phyloP scores from a whole-genome alignment of 2,113 vertebrate species.

The Phalacrocorax brasilianus region DNA sequence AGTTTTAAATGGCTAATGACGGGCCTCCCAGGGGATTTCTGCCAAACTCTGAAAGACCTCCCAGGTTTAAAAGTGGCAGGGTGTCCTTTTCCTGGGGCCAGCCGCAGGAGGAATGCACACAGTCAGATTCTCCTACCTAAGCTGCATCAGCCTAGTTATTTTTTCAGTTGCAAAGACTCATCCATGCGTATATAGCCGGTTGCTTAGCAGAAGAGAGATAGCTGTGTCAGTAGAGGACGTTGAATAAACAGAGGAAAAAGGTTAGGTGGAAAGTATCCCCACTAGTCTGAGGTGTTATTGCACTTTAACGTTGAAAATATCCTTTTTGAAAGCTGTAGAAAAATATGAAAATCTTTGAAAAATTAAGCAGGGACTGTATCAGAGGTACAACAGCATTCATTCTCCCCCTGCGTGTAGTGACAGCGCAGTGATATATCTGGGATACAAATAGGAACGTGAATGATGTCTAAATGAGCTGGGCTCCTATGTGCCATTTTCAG shows the following conservation, averaged over 20 bases:
- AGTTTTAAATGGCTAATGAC: conserved; percentile 43
- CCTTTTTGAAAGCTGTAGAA: not conserved
- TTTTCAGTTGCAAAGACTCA: conserved; percentile 53
- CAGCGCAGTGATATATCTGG: not conserved
- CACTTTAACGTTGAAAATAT: not conserved
- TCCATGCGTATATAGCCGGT: not conserved
- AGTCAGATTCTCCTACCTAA: conserved; percentile 57
- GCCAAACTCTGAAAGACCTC: conserved; percentile 62
- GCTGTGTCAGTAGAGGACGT: not conserved
- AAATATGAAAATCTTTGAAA: not conserved
- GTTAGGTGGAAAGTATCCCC: not conserved
- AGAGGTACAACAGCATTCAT: not conserved
- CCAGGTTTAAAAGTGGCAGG: conserved; percentile 50
- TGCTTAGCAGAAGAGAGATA: conserved; percentile 33
- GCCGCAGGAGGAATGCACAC: conserved; percentile 32
- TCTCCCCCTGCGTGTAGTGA: too few relatives aligned
- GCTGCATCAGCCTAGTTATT: conserved; percentile 30
- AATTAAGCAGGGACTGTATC: not conserved
- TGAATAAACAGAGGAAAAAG: not conserved
- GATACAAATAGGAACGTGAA: not conserved
- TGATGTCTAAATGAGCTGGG: not conserved
- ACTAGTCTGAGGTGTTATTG: not conserved
- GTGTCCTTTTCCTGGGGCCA: conserved; percentile 56
- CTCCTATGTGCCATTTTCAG: not conserved
- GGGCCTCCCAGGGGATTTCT: conserved; percentile 36